Percentiles rank a stretch among this genome's conserved stretches.
Evolutionary conservation across 64 coral and sea anemone genomes (phyloP).

Genomic region (Pachyseris speciosa): DNA sequence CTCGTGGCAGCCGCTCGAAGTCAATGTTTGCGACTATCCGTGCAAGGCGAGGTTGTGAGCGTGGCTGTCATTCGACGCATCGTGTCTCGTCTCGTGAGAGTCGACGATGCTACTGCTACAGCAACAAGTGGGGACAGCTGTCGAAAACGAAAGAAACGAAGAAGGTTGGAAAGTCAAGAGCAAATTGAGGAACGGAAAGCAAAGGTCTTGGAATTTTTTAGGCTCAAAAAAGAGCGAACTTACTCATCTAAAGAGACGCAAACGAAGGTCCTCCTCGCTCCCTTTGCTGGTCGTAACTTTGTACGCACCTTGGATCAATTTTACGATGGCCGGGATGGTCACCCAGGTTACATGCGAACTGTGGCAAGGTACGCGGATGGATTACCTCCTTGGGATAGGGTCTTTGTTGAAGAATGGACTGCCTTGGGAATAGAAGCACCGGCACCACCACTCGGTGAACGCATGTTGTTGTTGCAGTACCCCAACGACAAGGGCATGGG

Average conservation of each 20-base stretch:
- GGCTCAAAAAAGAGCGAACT: background rate
- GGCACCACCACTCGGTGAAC: background rate
- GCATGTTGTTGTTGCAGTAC: background rate
- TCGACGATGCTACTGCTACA: background rate
- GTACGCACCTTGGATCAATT: background rate
- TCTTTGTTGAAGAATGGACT: background rate
- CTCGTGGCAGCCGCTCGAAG: background rate
- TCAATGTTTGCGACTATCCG: background rate
- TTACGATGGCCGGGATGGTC: background rate
- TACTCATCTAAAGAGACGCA: background rate
- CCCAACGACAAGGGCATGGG: background rate
- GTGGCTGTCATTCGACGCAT: background rate
- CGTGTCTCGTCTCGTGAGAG: background rate
- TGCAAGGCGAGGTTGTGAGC: background rate
- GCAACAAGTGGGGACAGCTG: background rate
- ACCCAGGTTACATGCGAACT: background rate
- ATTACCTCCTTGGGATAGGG: background rate
- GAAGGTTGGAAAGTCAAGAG: background rate
- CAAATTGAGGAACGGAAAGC: background rate
- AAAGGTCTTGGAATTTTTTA: background rate
- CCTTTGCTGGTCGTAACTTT: background rate
- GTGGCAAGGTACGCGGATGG: background rate
- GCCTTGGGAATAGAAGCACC: background rate
- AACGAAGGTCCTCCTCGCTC: background rate
- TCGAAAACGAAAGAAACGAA: background rate